Evolutionary conservation across 1,140 invertebrate genomes (phyloP).

Genomic region (Penaeus vannamei): DNA sequence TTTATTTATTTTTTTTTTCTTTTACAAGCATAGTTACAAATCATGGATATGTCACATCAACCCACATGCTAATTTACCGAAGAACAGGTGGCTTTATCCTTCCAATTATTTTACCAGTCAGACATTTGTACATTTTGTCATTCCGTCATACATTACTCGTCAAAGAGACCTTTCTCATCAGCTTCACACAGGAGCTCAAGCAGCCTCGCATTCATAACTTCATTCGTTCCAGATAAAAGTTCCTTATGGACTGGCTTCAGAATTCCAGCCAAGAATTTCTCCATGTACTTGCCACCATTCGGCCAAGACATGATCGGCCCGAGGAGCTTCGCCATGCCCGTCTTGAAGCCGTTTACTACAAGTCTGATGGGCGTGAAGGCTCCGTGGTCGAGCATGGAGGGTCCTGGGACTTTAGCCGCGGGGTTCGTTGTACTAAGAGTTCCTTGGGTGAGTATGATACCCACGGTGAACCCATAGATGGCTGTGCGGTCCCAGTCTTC

Average conservation of each 20-base stretch:
- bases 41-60: too few relatives aligned
- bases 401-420: not conserved
- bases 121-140: too few relatives aligned
- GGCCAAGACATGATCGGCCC: not conserved
- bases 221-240: constrained; percentile 26
- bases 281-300: not conserved
- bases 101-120: too few relatives aligned
- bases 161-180: constrained; percentile 43
- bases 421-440: constrained; percentile 21
- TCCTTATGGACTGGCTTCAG: constrained; percentile 5
- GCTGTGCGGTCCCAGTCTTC: constrained; percentile 13
- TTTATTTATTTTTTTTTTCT: too few relatives aligned
- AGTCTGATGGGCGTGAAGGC: not conserved
- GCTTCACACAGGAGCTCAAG: constrained; percentile 26
- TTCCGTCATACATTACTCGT: too few relatives aligned
- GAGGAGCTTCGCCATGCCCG: not conserved
- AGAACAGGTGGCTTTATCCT: too few relatives aligned
- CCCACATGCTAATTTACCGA: too few relatives aligned
- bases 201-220: constrained; percentile 30
- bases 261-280: not conserved
- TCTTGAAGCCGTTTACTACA: not conserved
- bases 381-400: constrained; percentile 34
- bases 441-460: not conserved
- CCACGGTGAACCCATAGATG: constrained; percentile 11
- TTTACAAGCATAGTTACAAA: too few relatives aligned